Base-by-base conservation (phyloP, 2,888 invertebrate genomes). In the Lochmaea crataegi region DNA sequence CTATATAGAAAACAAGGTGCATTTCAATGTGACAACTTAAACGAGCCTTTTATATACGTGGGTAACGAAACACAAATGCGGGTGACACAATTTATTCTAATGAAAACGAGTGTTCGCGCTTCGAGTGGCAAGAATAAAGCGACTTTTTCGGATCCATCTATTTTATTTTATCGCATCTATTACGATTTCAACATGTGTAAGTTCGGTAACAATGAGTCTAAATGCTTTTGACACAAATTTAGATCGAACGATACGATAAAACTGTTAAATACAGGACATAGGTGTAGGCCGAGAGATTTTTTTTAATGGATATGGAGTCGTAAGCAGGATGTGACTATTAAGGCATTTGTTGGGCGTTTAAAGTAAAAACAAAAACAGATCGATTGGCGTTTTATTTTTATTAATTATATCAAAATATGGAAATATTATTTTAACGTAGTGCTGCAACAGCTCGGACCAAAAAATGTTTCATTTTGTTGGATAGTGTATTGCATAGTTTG, bases 11-110 rank as follows among this genome's bases (percentile, higher is more conserved):
- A 74, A 74, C 71, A 74, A 74, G 74, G 74, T 74, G 70, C 75
- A 72, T 75, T 75, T 67, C 65, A 75, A 75, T 75, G 72, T 75
- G 75, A 75, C 75, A 75, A 73, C 72, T 75, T 75, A 72, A 75
- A 75, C 58, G 75, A 42, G 57, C 72, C 72, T 72, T 75, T 75
- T 73, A 73, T 71, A 73, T 65, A 70, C 75, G 72, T 73, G 72
- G 71, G 72, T 71, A 72, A 71, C 74, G 68, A 65, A 68, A 74
- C 65, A 74, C 71, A 65, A 74, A 74, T 74, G 71, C 74, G 74
- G 74, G 74, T 71, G 74, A 74, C 71, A 74, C 74, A 74, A 74
- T 71, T 74, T 74, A 74, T 74, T 71, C 71, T 71, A 74, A 74
- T 71, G 74, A 74, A 74, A 74, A 74, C 71, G 74, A 61, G 71